Evolutionary conservation across 30 jellyfish, hydroid and myxozoan genomes (phyloP).

Genomic region (Pseudorhiza aurosa): DNA sequence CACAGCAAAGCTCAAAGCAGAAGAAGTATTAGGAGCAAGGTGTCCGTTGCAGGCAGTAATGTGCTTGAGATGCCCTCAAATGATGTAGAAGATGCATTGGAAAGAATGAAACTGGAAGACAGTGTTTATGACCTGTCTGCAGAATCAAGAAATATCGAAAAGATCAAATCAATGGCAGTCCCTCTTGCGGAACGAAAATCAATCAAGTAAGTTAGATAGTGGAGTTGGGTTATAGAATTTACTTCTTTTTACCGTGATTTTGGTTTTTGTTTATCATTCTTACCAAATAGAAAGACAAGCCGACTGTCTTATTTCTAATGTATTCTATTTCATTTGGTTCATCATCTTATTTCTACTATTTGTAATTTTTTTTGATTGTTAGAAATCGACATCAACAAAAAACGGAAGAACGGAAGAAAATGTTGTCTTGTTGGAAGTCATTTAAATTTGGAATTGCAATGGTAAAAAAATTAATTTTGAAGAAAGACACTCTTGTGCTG

Average conservation of each 20-base stretch:
- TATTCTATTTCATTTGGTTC: background rate
- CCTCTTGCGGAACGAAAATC: constrained; percentile 85
- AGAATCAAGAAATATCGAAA: constrained; percentile 57
- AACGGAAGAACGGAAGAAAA: constrained; percentile 16
- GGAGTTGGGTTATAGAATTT: no score
- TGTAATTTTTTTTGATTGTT: background rate
- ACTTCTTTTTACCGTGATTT: background rate
- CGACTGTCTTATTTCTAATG: no score
- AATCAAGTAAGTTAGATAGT: constrained; percentile 70
- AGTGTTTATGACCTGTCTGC: constrained; percentile 50
- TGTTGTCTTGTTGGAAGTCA: constrained; percentile 89
- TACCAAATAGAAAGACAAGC: no score
- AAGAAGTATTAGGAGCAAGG: background rate
- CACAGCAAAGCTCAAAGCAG: constrained; percentile 49
- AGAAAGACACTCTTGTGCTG: no score
- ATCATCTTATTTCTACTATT: background rate
- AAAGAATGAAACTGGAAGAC: constrained; percentile 66
- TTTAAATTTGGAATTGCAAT: constrained; percentile 79
- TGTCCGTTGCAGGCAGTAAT: constrained; percentile 11
- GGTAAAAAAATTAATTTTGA: constrained; percentile 32
- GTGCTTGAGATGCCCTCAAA: background rate
- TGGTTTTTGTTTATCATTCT: background rate
- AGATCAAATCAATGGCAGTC: constrained; percentile 70
- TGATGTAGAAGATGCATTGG: constrained; percentile 41
- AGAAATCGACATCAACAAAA: constrained; percentile 47